These are phyloP conservation scores for Coluber constrictor DNA, from an alignment of 2,797 vertebrate species.

Conservation along the genomic window DNA sequence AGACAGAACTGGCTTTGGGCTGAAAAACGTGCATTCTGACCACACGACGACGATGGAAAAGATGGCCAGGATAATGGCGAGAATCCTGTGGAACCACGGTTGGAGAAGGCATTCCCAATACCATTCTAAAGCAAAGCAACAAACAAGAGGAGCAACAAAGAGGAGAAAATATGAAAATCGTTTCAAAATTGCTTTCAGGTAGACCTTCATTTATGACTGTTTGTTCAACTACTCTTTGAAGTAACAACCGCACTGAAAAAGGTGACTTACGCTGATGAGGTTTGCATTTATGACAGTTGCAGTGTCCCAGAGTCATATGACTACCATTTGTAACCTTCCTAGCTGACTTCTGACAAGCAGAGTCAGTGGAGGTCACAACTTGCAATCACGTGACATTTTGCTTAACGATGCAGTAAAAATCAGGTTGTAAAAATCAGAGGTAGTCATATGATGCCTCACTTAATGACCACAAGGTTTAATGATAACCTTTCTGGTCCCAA, in stretches of 20 bases:
- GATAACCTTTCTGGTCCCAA: neutral
- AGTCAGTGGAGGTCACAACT: neutral
- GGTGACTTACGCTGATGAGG: neutral
- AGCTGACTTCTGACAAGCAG: neutral
- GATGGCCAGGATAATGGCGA: constrained; percentile 81
- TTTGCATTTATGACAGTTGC: neutral
- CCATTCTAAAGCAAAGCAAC: constrained; percentile 80
- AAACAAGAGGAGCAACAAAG: neutral
- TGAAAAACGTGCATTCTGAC: constrained; percentile 99
- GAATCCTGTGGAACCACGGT: constrained; percentile 85
- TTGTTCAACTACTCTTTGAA: neutral
- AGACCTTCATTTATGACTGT: neutral
- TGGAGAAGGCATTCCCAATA: constrained; percentile 94
- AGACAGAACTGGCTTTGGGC: constrained; percentile 88
- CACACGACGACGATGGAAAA: constrained; percentile 95
- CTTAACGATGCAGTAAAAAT: neutral
- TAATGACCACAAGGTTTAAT: neutral
- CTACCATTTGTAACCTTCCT: too few species aligned
- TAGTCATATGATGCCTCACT: neutral
- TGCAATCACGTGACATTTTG: neutral
- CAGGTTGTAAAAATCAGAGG: neutral
- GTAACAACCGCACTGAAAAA: neutral
- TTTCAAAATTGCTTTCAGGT: neutral
- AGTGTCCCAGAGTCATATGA: neutral
- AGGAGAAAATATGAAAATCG: neutral